phyloP scores from a whole-genome alignment of 1,140 invertebrate species.

The Hypsibius dujardini region DNA sequence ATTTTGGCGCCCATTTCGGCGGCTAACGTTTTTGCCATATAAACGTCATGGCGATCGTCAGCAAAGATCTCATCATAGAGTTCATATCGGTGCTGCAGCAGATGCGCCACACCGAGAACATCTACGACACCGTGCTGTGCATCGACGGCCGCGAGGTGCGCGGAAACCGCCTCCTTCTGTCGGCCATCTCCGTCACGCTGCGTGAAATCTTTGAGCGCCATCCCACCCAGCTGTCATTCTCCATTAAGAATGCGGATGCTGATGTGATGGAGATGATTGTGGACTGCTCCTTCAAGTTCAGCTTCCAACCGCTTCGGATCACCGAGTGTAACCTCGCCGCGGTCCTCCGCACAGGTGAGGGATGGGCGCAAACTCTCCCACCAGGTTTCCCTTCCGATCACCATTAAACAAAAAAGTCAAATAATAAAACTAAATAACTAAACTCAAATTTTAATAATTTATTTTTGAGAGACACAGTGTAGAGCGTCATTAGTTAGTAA shows the following conservation, averaged over 20 bases:
- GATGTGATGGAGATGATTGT: constrained; percentile 5
- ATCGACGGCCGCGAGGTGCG: not conserved
- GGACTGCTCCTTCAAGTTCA: constrained; percentile 1
- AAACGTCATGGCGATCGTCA: not conserved
- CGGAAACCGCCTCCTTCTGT: not conserved
- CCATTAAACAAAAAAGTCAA: too few relatives aligned
- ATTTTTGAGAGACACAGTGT: too few relatives aligned
- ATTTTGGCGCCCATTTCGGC: too few relatives aligned
- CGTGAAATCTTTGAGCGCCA: not conserved
- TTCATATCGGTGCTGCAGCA: not conserved
- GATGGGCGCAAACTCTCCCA: too few relatives aligned
- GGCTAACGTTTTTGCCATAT: too few relatives aligned
- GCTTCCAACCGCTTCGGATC: not conserved
- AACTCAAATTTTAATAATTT: too few relatives aligned
- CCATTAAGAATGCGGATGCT: not conserved
- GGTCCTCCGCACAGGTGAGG: not conserved
- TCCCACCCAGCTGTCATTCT: not conserved
- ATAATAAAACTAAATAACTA: too few relatives aligned
- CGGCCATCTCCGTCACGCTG: not conserved
- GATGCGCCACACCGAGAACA: not conserved
- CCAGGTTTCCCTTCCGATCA: too few relatives aligned
- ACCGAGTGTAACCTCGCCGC: not conserved
- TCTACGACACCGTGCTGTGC: not conserved
- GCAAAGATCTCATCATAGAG: constrained; percentile 1
- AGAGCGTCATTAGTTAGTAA: too few relatives aligned